Evolutionary conservation across 92 coral and sea anemone genomes (phyloP), one percentile per base, ranked within the genome.

Genomic region (Epizoanthus scotinus): DNA sequence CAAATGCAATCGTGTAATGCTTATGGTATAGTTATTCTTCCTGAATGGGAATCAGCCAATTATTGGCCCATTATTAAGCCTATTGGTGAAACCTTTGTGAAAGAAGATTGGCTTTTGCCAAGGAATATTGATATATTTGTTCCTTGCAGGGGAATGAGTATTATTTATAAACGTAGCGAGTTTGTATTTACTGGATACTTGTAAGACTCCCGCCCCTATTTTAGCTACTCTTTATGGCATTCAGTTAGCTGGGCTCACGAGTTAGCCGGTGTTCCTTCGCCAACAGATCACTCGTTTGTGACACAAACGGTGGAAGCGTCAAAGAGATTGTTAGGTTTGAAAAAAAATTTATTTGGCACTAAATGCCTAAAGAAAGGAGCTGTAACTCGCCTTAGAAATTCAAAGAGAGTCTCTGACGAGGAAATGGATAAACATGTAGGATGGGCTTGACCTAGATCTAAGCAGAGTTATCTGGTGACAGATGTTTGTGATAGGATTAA

Each of bases 1-100:
- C 77, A 68, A 8, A 82, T 82, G 85, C 38, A 19, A 47, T 17
- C 27, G 19, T 82, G 85, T 26, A 70, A 38, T 10, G 79, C 85
- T 4, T 52, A n/a, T n/a, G n/a, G n/a, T n/a, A n/a, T n/a, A n/a
- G n/a, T n/a, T n/a, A n/a, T n/a, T n/a, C n/a, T n/a, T n/a, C n/a
- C n/a, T n/a, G n/a, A n/a, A n/a, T n/a, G n/a, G n/a, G n/a, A n/a
- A n/a, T n/a, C n/a, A n/a, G n/a, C n/a, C n/a, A n/a, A n/a, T n/a
- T n/a, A n/a, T n/a, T n/a, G n/a, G n/a, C n/a, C n/a, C n/a, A n/a
- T 54, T 2, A 21, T 54, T 54, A 54, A 4, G 2, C 18, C 60
- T 2, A 2, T 2, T 13, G 18, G 20, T 38, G 26, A 25, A 4
- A 59, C 67, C 20, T 73, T 58, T 83, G 26, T 83, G 6, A 63